A percentile compares a stretch with the other conserved stretches of the same genome.
Evolutionary conservation across 2,113 vertebrate genomes (phyloP).

Genomic region (Micronycteris hirsuta): DNA sequence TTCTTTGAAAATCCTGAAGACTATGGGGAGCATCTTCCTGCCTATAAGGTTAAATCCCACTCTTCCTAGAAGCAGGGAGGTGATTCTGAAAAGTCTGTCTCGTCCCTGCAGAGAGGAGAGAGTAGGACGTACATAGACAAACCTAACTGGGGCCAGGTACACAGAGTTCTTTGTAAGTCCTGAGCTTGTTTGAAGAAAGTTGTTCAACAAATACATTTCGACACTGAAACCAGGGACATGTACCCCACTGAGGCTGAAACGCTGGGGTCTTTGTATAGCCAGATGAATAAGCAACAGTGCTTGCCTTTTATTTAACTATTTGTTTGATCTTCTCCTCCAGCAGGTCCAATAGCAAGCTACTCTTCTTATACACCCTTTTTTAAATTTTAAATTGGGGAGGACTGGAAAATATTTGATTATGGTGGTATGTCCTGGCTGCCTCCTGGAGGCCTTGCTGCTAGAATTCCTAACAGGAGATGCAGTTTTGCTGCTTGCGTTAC

Average conservation of each 20-base stretch:
- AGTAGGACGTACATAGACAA: background rate
- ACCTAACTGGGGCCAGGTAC: background rate
- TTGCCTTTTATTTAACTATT: background rate
- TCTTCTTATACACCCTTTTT: background rate
- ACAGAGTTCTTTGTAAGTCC: background rate
- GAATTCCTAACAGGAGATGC: background rate
- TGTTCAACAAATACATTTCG: constrained; percentile 12
- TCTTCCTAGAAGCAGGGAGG: background rate
- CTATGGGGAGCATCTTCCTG: background rate
- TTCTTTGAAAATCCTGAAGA: background rate
- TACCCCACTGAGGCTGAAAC: background rate
- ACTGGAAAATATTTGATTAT: constrained; percentile 21
- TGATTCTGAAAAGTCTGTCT: background rate
- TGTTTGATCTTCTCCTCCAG: constrained; percentile 29
- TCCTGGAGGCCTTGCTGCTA: constrained; percentile 3
- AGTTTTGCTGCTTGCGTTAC: background rate
- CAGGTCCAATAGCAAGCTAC: background rate
- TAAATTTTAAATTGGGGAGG: background rate
- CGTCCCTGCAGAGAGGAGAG: background rate
- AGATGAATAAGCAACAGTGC: constrained; percentile 9
- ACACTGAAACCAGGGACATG: background rate
- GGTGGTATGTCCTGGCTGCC: background rate
- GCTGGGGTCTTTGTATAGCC: background rate
- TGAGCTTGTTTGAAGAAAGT: constrained; percentile 1
- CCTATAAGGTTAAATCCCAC: background rate